phyloP scores from a whole-genome alignment of 2,113 vertebrate species.

The Megaceryle maxima region DNA sequence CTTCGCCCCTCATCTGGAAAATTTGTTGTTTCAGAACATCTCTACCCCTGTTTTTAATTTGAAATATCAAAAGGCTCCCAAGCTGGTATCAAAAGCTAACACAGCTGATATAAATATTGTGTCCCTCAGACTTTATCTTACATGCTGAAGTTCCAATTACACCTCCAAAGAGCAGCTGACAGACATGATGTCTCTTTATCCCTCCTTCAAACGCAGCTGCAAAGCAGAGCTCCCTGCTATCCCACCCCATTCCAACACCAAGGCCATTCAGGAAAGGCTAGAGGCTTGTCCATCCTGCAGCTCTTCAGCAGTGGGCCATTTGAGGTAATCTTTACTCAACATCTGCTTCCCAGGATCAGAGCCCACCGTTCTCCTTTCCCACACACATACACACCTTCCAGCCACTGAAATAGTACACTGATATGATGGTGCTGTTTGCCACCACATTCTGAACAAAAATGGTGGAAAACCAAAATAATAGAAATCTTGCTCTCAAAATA shows the following conservation, averaged over 20 bases:
- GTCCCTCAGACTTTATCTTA: background rate
- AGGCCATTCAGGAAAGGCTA: background rate
- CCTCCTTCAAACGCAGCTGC: background rate
- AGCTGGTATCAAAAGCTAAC: background rate
- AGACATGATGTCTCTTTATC: background rate
- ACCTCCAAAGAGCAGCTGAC: background rate
- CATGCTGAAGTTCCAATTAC: background rate
- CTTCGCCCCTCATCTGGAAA: background rate
- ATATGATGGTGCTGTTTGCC: background rate
- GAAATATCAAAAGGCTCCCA: background rate
- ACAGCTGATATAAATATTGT: background rate
- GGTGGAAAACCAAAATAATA: background rate
- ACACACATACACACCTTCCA: background rate
- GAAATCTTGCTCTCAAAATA: background rate
- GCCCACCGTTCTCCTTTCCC: background rate
- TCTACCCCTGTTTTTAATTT: background rate
- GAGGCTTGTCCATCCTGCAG: background rate
- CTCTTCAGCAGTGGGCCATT: background rate
- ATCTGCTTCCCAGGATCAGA: background rate
- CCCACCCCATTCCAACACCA: background rate
- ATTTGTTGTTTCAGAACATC: background rate
- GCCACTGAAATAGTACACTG: rapidly evolving
- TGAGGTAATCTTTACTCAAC: background rate
- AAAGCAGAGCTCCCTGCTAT: background rate
- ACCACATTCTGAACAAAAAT: background rate